Evolutionary conservation across 2,888 invertebrate genomes (phyloP).

Genomic region (Cabera pusaria): DNA sequence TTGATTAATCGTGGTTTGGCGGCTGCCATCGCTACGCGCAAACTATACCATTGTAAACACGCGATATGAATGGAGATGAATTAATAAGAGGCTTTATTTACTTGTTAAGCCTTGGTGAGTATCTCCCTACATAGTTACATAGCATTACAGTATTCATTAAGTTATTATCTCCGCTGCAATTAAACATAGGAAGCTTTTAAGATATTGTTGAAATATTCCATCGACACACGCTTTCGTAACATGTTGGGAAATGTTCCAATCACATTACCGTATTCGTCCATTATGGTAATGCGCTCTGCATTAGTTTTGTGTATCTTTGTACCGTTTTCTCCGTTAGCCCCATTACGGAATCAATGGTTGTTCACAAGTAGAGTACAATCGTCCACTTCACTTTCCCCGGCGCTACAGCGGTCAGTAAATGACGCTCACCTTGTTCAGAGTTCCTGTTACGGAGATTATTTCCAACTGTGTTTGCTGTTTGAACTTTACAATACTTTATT

Average conservation of each 20-base stretch:
- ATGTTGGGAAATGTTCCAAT: constrained; percentile 37
- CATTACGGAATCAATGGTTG: constrained; percentile 47
- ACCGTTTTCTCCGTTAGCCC: constrained; percentile 41
- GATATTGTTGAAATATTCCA: constrained; percentile 11
- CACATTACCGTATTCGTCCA: constrained; percentile 36
- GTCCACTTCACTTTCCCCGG: constrained; percentile 51
- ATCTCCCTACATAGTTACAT: constrained; percentile 2
- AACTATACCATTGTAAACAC: constrained; percentile 33
- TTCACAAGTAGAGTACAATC: constrained; percentile 35
- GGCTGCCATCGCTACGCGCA: constrained; percentile 31
- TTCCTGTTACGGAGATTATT: constrained; percentile 38
- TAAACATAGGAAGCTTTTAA: constrained; percentile 25
- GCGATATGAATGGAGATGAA: constrained; percentile 43
- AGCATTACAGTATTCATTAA: constrained; percentile 15
- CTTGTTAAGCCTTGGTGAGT: constrained; percentile 36
- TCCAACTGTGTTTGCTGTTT: constrained; percentile 19
- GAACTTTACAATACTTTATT: constrained; percentile 22
- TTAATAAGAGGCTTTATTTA: constrained; percentile 40
- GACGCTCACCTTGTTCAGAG: constrained; percentile 41
- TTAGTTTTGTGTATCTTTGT: constrained; percentile 46
- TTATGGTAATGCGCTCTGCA: constrained; percentile 46
- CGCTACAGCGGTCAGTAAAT: constrained; percentile 50
- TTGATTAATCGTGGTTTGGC: constrained; percentile 64
- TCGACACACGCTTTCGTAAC: constrained; percentile 11
- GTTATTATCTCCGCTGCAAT: constrained; percentile 22